Percentiles rank a stretch among this genome's conserved stretches.
Evolutionary conservation across 2,888 invertebrate genomes (phyloP).

Genomic region (Scaptomyza flava): DNA sequence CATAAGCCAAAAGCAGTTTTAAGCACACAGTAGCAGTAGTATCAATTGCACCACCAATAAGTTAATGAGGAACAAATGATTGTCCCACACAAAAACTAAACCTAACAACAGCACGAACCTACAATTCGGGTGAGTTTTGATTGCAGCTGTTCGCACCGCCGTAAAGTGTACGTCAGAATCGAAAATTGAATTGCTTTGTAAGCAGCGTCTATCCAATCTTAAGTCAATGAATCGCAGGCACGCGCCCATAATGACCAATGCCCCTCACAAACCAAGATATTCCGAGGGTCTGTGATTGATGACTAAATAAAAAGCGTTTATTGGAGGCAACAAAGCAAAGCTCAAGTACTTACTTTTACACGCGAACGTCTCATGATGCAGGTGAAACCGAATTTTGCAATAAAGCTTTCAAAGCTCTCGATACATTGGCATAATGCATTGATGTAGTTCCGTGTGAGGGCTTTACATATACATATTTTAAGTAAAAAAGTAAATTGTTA

Average conservation of each 20-base stretch:
- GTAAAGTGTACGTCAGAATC: conserved; percentile 36
- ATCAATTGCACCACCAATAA: conserved; percentile 48
- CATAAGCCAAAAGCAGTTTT: conserved; percentile 10
- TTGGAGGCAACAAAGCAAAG: conserved; percentile 2
- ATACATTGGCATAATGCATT: not conserved
- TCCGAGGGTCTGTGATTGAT: conserved; percentile 38
- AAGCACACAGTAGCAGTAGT: conserved; percentile 58
- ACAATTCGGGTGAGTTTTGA: conserved; percentile 14
- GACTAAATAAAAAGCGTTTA: conserved; percentile 12
- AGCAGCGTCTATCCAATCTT: conserved; percentile 39
- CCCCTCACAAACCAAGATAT: not conserved
- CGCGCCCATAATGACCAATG: conserved; percentile 69
- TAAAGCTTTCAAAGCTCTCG: not conserved
- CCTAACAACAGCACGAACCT: conserved; percentile 19
- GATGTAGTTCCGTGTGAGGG: not conserved
- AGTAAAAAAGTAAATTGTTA: not conserved
- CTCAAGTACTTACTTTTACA: conserved; percentile 18
- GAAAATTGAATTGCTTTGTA: conserved; percentile 49
- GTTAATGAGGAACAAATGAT: conserved; percentile 2
- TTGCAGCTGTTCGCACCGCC: not conserved
- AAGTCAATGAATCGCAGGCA: conserved; percentile 45
- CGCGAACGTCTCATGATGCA: conserved; percentile 44
- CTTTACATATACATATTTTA: not conserved
- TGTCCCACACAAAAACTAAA: not conserved
- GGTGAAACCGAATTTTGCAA: no score